Base-by-base conservation (phyloP, 2,888 invertebrate species). In the Drepana falcataria region DNA sequence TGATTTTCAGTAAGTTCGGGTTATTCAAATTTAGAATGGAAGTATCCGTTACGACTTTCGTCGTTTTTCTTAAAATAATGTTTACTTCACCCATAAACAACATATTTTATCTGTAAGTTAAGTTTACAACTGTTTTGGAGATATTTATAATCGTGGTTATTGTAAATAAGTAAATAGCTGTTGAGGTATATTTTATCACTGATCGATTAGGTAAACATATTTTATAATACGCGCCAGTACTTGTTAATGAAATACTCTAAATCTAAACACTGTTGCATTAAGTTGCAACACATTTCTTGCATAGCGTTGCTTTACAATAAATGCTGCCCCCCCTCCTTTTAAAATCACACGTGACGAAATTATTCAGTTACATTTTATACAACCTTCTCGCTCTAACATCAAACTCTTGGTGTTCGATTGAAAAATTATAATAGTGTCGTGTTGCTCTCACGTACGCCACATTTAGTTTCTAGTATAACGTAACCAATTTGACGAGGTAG, bases 331-430 rank as follows among this genome's bases (percentile, higher is more conserved):
- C 55, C 60, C 53, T 66, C 56, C 63, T 68, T 60, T 69, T 63
- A 59, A 63, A 65, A 63, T 65, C 65, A 74, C 82, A 82, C 77
- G 81, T 81, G 79, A 79, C 70, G 71, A 64, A 64, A 59, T 55
- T 57, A 60, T 69, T 71, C 71, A 67, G 61, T 59, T 54, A 51
- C 35, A n/a, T n/a, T n/a, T n/a, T n/a, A 48, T 71, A 61, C 61
- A 59, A 56, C 72, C 63, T 55, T 78, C 80, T 67, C 68, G 51
- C 66, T 81, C 72, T 63, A 52, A 52, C 58, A 49, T 59, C 57
- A 48, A 35, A 33, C 47, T 52, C 56, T 60, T 70, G 63, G 59
- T 61, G 66, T 60, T 55, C 56, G 49, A 54, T 54, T 60, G 49
- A 58, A 51, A 55, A 63, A 66, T 51, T 70, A 65, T 58, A 68